These are phyloP conservation scores for Drosophila longiperda DNA, from an alignment of 2,888 invertebrate genomes.

Conservation along the genomic window DNA sequence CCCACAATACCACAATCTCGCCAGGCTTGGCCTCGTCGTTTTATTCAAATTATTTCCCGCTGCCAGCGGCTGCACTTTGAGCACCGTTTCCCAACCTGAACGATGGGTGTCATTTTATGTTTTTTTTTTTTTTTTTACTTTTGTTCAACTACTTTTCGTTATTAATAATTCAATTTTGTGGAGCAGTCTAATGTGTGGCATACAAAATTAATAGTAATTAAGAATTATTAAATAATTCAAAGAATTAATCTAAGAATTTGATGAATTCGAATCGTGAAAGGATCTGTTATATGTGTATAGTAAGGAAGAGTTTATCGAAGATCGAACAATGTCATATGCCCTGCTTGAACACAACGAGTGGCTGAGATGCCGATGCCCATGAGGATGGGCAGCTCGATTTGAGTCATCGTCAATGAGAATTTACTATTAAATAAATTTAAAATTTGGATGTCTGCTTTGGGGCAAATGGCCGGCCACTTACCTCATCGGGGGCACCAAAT, in stretches of 20 bases:
- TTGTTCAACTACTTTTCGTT: neutral
- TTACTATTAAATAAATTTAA: constrained; percentile 56
- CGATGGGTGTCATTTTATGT: constrained; percentile 10
- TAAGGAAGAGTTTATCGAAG: constrained; percentile 56
- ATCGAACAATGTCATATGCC: constrained; percentile 40
- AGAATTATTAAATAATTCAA: neutral
- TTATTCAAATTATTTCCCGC: constrained; percentile 54
- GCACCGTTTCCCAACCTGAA: constrained; percentile 27
- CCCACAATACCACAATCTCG: neutral
- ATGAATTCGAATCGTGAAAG: neutral
- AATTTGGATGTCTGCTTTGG: constrained; percentile 32
- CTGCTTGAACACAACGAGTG: constrained; percentile 29
- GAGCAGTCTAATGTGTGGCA: neutral
- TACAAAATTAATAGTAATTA: neutral
- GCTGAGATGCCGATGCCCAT: neutral
- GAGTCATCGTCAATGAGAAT: constrained; percentile 26
- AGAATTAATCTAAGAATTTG: neutral
- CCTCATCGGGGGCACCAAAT: constrained; percentile 65
- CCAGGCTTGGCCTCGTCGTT: constrained; percentile 18
- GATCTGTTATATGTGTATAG: constrained; percentile 4
- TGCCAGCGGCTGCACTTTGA: constrained; percentile 35
- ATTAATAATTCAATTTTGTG: neutral
- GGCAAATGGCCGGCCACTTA: constrained; percentile 43
- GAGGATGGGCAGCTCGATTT: neutral
- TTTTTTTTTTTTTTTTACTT: neutral